Evolutionary conservation across 1,140 invertebrate genomes (phyloP).

Genomic region (Schlechtendalia chinensis): DNA sequence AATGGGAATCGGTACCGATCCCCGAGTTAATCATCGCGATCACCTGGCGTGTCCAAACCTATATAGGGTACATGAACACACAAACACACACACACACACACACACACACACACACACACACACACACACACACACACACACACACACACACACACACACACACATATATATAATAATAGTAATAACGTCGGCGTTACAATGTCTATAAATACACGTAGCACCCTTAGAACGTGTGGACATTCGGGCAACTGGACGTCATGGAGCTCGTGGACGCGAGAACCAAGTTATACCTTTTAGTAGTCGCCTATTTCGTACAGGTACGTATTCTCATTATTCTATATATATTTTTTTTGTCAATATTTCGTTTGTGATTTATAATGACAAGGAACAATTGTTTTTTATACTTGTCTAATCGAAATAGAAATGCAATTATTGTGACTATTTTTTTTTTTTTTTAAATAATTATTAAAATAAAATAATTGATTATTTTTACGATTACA

Average conservation of each 20-base stretch:
- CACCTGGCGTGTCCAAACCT: conserved; percentile 24
- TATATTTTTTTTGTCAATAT: background rate
- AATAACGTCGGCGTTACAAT: conserved; percentile 1
- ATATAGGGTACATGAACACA: background rate
- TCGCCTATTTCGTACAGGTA: conserved; percentile 40
- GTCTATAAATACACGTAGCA: conserved; percentile 37
- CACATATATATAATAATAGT: too few relatives aligned
- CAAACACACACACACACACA: too few relatives aligned
- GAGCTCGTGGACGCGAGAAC: conserved; percentile 37
- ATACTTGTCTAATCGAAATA: too few relatives aligned
- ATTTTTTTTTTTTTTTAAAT: too few relatives aligned
- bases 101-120: too few relatives aligned
- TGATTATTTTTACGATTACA: too few relatives aligned
- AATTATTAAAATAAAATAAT: too few relatives aligned
- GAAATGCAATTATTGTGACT: background rate
- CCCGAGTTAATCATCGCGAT: conserved; percentile 49
- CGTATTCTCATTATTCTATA: background rate
- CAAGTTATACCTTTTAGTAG: conserved; percentile 37
- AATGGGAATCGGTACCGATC: conserved; percentile 46
- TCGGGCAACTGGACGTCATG: conserved; percentile 38
- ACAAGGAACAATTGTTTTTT: too few relatives aligned
- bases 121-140: too few relatives aligned
- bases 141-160: too few relatives aligned
- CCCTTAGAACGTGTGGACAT: conserved; percentile 7
- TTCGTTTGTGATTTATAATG: background rate